phyloP scores from a whole-genome alignment of 2,113 vertebrate genomes.

The Bungarus multicinctus region DNA sequence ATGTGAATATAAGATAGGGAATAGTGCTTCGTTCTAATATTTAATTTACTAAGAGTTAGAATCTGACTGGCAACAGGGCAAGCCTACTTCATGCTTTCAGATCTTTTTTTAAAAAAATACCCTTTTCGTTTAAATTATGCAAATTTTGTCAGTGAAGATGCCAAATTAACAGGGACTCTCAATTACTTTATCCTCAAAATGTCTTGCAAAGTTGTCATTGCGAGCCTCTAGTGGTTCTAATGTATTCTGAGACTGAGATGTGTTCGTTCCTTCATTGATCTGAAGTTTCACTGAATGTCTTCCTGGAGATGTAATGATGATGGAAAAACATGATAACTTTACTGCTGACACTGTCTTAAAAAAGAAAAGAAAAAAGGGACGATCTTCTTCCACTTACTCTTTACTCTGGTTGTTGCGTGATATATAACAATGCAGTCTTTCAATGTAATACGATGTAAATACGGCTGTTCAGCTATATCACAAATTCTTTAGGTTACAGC shows the following conservation, averaged over 20 bases:
- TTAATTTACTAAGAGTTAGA: neutral
- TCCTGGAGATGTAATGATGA: neutral
- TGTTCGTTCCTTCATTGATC: neutral
- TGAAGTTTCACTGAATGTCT: neutral
- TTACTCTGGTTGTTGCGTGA: neutral
- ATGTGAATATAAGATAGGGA: neutral
- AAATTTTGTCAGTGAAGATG: neutral
- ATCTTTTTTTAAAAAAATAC: neutral
- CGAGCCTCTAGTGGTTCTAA: neutral
- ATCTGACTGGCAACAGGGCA: neutral
- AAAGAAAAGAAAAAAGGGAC: neutral
- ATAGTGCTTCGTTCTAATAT: neutral
- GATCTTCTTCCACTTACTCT: neutral
- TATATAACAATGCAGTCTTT: neutral
- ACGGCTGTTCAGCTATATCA: neutral
- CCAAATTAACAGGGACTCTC: neutral
- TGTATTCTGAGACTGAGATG: neutral
- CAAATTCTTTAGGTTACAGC: neutral
- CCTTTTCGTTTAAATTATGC: neutral
- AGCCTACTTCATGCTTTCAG: neutral
- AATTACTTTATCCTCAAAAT: neutral
- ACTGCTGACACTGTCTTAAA: neutral
- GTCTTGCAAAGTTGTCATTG: neutral
- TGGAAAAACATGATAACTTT: neutral
- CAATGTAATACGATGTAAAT: neutral